These are phyloP conservation scores for Mesodorylaimus sp. DNA, from an alignment of 2,888 invertebrate genomes.

Conservation along the genomic window DNA sequence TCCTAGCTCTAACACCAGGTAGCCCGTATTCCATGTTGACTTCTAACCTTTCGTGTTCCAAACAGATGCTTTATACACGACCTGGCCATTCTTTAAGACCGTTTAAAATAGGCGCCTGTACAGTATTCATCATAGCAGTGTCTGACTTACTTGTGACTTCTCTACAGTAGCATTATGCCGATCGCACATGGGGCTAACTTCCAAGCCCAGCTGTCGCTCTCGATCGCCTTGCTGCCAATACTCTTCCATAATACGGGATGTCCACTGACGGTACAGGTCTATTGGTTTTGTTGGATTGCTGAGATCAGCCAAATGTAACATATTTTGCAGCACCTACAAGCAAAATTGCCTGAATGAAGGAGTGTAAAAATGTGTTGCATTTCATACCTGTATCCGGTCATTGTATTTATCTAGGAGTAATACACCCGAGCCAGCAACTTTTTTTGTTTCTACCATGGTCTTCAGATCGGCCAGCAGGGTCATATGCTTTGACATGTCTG, in stretches of 20 bases:
- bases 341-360: background rate
- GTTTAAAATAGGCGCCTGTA: no score
- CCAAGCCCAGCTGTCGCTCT: constrained; percentile 81
- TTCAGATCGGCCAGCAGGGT: constrained; percentile 89
- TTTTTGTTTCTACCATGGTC: constrained; percentile 99
- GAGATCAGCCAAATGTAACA: constrained; percentile 96
- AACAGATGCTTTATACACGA: no score
- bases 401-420: constrained; percentile 85
- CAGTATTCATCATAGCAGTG: no score
- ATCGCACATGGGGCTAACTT: constrained; percentile 98
- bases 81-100: no score
- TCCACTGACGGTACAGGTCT: constrained; percentile 79
- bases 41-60: no score
- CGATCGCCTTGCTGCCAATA: constrained; percentile 95
- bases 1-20: no score
- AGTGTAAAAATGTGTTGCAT: background rate
- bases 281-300: constrained; percentile 84
- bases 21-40: no score
- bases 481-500: constrained; percentile 99
- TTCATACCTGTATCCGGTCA: constrained; percentile 67
- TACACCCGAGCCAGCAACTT: constrained; percentile 76
- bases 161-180: constrained; percentile 87
- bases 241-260: constrained; percentile 83
- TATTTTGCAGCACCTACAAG: constrained; percentile 74
- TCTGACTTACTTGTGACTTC: constrained; percentile 59